phyloP scores from a whole-genome alignment of 2,113 vertebrate genomes.

The Ceyx melanurus region DNA sequence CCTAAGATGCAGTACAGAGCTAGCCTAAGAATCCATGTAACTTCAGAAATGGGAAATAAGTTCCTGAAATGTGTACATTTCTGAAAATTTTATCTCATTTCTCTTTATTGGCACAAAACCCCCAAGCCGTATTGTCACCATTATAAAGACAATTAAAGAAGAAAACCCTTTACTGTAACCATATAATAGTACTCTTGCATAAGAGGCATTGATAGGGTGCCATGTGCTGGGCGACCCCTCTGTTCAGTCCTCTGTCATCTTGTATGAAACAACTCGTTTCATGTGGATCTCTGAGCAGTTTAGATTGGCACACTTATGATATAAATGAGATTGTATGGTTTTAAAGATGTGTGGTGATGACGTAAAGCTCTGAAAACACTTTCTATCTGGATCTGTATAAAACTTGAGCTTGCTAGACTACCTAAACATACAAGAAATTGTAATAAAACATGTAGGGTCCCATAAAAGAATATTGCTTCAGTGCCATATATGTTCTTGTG shows the following conservation, averaged over 20 bases:
- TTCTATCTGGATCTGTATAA: neutral
- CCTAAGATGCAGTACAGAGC: neutral
- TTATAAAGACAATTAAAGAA: neutral
- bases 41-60: neutral
- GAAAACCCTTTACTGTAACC: neutral
- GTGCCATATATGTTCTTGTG: neutral
- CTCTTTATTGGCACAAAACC: neutral
- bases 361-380: neutral
- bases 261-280: neutral
- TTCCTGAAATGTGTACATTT: neutral
- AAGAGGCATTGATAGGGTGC: neutral
- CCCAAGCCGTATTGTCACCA: neutral
- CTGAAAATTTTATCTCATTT: neutral
- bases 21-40: neutral
- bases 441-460: neutral
- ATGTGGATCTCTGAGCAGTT: neutral
- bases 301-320: neutral
- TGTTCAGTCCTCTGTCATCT: neutral
- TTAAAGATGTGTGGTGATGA: neutral
- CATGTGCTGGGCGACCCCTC: neutral
- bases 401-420: neutral
- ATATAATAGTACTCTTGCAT: neutral
- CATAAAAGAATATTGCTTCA: neutral
- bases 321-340: neutral
- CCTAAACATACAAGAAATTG: neutral